Base-by-base conservation (phyloP, 2,888 invertebrate species). In the Polydrusus tereticollis region DNA sequence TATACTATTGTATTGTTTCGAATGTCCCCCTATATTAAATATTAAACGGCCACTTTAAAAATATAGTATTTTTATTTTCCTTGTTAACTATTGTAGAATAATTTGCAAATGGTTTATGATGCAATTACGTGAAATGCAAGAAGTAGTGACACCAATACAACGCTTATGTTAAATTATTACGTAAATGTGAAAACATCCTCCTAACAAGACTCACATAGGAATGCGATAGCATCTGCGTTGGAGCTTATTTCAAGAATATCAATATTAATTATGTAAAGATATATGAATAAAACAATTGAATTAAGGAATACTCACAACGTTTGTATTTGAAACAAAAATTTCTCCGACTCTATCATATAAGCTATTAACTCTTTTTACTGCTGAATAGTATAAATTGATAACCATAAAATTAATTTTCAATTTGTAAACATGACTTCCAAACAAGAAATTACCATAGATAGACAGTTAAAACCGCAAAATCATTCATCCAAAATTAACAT, bases 111-210 rank as follows among this genome's bases (percentile, higher is more conserved):
- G 38, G 65, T 20, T 38, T 21, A 38, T 65, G 65, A 65, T 55
- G 65, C 55, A 65, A 68, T 59, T 59, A 14, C 41, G 59, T 66
- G 57, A 58, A 66, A 38, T 55, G 20, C 38, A 45, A 66, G 59
- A 59, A 59, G 55, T 41, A 50, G 57, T 63, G 67, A 64, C 64
- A 60, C 55, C 63, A 64, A 69, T 69, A 55, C 52, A 55, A 26
- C 43, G 41, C 20, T 64, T 58, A 58, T 41, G 58, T 58, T 45
- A 62, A 45, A 45, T 26, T 16, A 33, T 62, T 64, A 64, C 64
- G 52, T 52, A 64, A 64, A 64, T 52, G 50, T 47, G 52, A 55
- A 64, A 64, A 64, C 64, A 64, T 52, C 52, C 21, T 52, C 8
- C 38, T 38, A 21, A 64, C 21, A 29, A 62, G 62, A 45, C 10